These are phyloP conservation scores for Clunio marinus DNA, from an alignment of 2,888 invertebrate genomes.

Conservation along the genomic window DNA sequence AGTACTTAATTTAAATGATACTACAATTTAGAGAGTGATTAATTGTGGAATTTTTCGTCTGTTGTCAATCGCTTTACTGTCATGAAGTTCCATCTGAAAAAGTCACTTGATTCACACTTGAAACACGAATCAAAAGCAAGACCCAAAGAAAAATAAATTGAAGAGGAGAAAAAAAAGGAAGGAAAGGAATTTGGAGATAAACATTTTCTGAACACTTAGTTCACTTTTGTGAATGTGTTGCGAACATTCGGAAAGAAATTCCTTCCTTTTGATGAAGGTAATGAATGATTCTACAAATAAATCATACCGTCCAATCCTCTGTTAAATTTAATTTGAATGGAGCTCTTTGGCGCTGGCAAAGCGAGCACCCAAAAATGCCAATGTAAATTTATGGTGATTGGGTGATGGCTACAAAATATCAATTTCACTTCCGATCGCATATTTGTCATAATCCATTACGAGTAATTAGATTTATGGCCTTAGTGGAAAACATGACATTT, in stretches of 20 bases:
- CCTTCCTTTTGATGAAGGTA: constrained; percentile 7
- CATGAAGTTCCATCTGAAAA: not conserved
- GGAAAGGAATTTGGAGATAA: too few relatives aligned
- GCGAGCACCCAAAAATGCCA: constrained; percentile 35
- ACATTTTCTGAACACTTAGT: too few relatives aligned
- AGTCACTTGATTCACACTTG: not conserved
- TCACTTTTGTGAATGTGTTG: too few relatives aligned
- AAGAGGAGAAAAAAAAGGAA: too few relatives aligned
- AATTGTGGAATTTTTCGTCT: constrained; percentile 19
- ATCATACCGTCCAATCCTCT: not conserved
- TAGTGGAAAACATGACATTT: too few relatives aligned
- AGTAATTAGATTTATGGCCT: constrained; percentile 25
- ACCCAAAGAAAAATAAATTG: too few relatives aligned
- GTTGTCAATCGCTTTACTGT: constrained; percentile 21
- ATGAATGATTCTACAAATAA: constrained; percentile 23
- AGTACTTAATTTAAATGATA: constrained; percentile 24
- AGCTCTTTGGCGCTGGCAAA: not conserved
- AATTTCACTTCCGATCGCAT: constrained; percentile 28
- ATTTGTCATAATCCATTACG: constrained; percentile 30
- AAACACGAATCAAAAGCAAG: too few relatives aligned
- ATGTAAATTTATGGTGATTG: constrained; percentile 31
- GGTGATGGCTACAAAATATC: constrained; percentile 15
- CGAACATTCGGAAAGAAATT: not conserved
- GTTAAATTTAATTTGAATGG: constrained; percentile 23
- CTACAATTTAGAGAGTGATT: constrained; percentile 14